These are phyloP conservation scores for Eublepharis macularius DNA, from an alignment of 2,113 vertebrate genomes.

Conservation along the genomic window DNA sequence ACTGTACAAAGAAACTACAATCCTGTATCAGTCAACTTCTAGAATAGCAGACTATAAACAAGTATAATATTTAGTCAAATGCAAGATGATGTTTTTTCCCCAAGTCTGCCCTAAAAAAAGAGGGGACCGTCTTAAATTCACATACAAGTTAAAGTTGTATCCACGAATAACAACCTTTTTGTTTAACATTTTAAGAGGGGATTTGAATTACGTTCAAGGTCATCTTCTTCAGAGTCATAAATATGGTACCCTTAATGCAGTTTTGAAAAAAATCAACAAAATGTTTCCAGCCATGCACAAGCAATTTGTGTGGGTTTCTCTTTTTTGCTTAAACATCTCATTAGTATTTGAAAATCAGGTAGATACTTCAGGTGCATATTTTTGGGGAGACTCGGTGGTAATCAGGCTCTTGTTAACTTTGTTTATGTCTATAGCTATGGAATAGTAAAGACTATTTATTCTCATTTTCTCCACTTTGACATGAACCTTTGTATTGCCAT, in stretches of 20 bases:
- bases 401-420: constrained; percentile 5
- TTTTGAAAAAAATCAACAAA: constrained; percentile 21
- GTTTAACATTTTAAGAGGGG: too few species aligned
- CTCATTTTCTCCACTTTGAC: constrained; percentile 29
- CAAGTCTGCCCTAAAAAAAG: too few species aligned
- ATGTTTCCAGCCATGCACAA: background rate
- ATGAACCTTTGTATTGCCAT: constrained; percentile 9
- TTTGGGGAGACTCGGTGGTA: constrained; percentile 13
- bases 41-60: constrained; percentile 13
- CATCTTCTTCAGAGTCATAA: too few species aligned
- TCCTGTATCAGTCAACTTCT: background rate
- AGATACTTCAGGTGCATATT: constrained; percentile 19
- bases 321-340: constrained; percentile 24
- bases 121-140: too few species aligned
- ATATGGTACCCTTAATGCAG: background rate
- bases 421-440: constrained; percentile 27
- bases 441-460: constrained; percentile 4
- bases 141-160: too few species aligned
- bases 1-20: background rate
- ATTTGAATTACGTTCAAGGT: too few species aligned
- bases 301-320: constrained; percentile 13
- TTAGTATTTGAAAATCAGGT: constrained; percentile 7
- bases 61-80: background rate
- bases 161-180: too few species aligned
- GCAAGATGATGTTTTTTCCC: background rate